Base-by-base conservation (phyloP, 2,888 invertebrate genomes). In the Ernsta delagoae region DNA sequence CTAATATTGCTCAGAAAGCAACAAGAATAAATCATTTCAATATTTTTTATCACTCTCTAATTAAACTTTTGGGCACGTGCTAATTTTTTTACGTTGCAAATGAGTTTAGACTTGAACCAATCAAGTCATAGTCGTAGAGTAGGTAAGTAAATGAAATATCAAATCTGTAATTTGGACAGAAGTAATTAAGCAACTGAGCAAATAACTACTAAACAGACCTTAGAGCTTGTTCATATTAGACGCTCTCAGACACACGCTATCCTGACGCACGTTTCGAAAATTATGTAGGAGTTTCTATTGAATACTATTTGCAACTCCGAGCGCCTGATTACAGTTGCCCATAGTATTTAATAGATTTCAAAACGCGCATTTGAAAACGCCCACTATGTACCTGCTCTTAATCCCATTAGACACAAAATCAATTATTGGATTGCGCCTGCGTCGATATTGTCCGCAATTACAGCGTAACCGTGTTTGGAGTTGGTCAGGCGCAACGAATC, bases 401-500 rank as follows among this genome's bases (percentile, higher is more conserved):
- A 67, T 67, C 61, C 16, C 39, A n/a, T 67, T 67, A 48, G 48
- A n/a, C 48, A 61, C 16, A 36, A 56, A 61, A 61, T 56, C 60
- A 56, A 67, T 61, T 61, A 48, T 68, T 36, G 62, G 54, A 71
- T 63, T 78, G 83, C 84, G 87, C 84, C 85, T 86, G 78, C 69
- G 74, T 77, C 71, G 76, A 80, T 77, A 71, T 70, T 71, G 73
- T 75, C 74, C 80, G 85, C 87, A 86, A 86, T 80, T 79, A 79
- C 74, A 80, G 79, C 72, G 73, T 72, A 16, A 65, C 71, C 66
- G 75, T 71, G 67, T 72, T 69, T 62, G 71, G 70, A 71, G 70
- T 77, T 75, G 75, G 78, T 77, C 82, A 88, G 85, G 89, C 89
- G 88, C 83, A 77, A 75, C 85, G 77, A 86, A 88, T 87, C 78